phyloP scores from a whole-genome alignment of 2,888 invertebrate species.

The Spisula subtruncata region DNA sequence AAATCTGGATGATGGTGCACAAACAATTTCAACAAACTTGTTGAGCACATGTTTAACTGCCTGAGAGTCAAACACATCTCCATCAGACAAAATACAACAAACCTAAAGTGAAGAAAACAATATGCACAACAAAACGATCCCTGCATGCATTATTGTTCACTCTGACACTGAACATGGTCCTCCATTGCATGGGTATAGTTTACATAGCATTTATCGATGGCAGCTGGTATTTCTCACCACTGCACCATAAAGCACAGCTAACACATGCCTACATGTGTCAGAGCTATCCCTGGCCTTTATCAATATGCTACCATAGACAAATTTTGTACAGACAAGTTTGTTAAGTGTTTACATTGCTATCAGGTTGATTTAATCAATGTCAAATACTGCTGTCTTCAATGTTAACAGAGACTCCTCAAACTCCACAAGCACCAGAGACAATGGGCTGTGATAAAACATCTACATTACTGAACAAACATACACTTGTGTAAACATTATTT shows the following conservation, averaged over 20 bases:
- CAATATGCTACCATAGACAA: neutral
- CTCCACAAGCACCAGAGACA: neutral
- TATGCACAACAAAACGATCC: neutral
- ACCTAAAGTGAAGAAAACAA: neutral
- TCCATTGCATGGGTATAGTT: neutral
- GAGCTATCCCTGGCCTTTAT: neutral
- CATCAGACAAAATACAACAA: neutral
- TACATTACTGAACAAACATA: slow-evolving; percentile 23
- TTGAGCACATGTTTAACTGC: too few species aligned
- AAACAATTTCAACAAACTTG: too few species aligned
- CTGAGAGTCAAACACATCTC: too few species aligned
- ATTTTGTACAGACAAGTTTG: slow-evolving; percentile 1
- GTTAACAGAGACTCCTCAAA: neutral
- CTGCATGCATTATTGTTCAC: neutral
- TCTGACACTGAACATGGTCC: neutral
- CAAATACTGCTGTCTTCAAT: neutral
- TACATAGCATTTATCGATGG: neutral
- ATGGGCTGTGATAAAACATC: slow-evolving; percentile 15
- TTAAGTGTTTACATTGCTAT: neutral
- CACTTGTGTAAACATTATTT: slow-evolving; percentile 21
- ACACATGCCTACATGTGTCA: slow-evolving; percentile 9
- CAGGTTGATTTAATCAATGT: slow-evolving; percentile 29
- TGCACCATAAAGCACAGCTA: neutral
- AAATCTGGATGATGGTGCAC: too few species aligned
- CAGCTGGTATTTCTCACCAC: slow-evolving; percentile 14